These are phyloP conservation scores for Coenonympha arcania DNA, from an alignment of 2,888 invertebrate species.

Conservation along the genomic window DNA sequence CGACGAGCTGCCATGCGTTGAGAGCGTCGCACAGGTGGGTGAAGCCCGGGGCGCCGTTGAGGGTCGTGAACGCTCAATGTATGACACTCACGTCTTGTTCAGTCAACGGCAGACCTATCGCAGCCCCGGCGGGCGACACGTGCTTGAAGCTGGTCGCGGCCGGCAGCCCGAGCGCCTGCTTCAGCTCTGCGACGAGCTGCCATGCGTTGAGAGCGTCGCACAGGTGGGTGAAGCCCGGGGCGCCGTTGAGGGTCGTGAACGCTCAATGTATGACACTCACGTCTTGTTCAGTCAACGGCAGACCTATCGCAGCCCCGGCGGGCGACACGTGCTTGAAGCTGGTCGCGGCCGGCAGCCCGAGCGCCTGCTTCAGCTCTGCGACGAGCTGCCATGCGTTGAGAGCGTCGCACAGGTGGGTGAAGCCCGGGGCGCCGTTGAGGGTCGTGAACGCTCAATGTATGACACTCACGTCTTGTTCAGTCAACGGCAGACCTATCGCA, in stretches of 20 bases:
- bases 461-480: constrained; percentile 74
- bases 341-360: constrained; percentile 91
- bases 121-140: constrained; percentile 98
- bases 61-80: constrained; percentile 58
- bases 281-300: constrained; percentile 81
- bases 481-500: constrained; percentile 89
- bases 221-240: constrained; percentile 97
- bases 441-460: constrained; percentile 57
- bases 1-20: constrained; percentile 97
- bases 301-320: constrained; percentile 95
- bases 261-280: constrained; percentile 44
- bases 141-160: constrained; percentile 99
- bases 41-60: constrained; percentile 97
- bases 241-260: constrained; percentile 93
- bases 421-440: constrained; percentile 96
- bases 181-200: constrained; percentile 94
- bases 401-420: constrained; percentile 97
- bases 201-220: constrained; percentile 98
- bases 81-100: constrained; percentile 72
- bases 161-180: constrained; percentile 83
- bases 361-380: constrained; percentile 84
- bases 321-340: constrained; percentile 99
- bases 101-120: constrained; percentile 87
- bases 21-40: constrained; percentile 98
- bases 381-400: constrained; percentile 98